Conservation (phyloP, 2,113 vertebrate species). For the Aviceda subcristata region DNA sequence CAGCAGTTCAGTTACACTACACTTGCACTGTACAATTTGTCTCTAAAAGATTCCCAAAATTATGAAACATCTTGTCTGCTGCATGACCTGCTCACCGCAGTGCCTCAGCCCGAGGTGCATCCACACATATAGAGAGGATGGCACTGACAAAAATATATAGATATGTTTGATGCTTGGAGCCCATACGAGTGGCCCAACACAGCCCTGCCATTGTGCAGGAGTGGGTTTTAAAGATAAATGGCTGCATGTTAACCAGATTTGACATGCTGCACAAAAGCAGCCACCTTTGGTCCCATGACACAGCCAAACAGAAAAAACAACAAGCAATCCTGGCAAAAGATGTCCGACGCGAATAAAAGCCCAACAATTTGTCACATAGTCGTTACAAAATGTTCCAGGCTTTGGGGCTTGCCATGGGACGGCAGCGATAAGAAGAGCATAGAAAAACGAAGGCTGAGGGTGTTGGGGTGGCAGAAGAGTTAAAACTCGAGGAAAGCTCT, state of each 20-base stretch:
- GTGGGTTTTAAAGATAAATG: slow-evolving; percentile 88
- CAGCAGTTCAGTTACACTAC: slow-evolving; percentile 87
- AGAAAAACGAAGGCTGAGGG: neutral
- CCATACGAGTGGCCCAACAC: slow-evolving; percentile 60
- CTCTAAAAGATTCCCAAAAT: slow-evolving; percentile 87
- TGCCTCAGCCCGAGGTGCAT: slow-evolving; percentile 65
- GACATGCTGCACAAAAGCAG: slow-evolving; percentile 91
- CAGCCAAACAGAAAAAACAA: slow-evolving; percentile 84
- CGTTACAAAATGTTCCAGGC: slow-evolving; percentile 80
- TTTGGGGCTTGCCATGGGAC: slow-evolving; percentile 75
- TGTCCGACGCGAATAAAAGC: slow-evolving; percentile 73
- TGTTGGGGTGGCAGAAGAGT: slow-evolving; percentile 53
- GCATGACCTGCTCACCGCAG: slow-evolving; percentile 77
- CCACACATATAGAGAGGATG: slow-evolving; percentile 50
- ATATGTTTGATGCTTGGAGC: slow-evolving; percentile 42
- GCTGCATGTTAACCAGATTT: slow-evolving; percentile 92
- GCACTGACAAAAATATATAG: neutral
- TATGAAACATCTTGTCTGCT: slow-evolving; percentile 86
- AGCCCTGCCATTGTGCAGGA: slow-evolving; percentile 76
- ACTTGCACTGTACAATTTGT: slow-evolving; percentile 87
- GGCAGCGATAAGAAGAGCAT: slow-evolving; percentile 50
- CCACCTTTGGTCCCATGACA: slow-evolving; percentile 90
- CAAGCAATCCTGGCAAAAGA: slow-evolving; percentile 81
- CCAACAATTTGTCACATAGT: slow-evolving; percentile 84
- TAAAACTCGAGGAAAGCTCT: slow-evolving; percentile 53